These are phyloP conservation scores for Nasonia longicornis DNA, from an alignment of 1,140 invertebrate species.

Conservation along the genomic window DNA sequence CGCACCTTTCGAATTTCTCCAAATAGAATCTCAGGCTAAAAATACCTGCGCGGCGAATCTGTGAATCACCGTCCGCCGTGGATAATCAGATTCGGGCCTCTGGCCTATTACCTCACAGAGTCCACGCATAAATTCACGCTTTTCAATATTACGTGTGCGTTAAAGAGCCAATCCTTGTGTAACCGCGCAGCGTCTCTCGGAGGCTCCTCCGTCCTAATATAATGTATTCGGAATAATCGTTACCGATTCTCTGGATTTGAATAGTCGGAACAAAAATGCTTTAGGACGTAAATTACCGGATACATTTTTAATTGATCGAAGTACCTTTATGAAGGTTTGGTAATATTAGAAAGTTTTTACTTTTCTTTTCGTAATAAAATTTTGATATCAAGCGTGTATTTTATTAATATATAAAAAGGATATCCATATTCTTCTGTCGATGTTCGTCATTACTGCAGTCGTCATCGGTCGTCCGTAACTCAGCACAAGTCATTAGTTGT, in stretches of 20 bases:
- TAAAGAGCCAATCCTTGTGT: background rate
- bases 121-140: background rate
- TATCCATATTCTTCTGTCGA: background rate
- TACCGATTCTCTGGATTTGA: background rate
- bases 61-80: background rate
- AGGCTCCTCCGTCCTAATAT: background rate
- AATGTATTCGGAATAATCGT: background rate
- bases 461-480: background rate
- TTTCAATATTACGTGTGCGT: background rate
- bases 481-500: background rate
- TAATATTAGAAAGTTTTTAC: background rate
- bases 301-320: too few relatives aligned
- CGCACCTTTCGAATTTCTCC: slow-evolving; percentile 11
- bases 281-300: background rate
- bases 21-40: background rate
- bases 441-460: background rate
- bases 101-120: background rate
- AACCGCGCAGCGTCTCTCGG: background rate
- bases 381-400: background rate
- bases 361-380: background rate
- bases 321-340: background rate
- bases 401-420: background rate
- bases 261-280: background rate
- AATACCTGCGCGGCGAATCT: background rate
- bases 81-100: background rate